Percentiles rank a stretch among this genome's conserved stretches.
Evolutionary conservation across 1,140 invertebrate genomes (phyloP).

Genomic region (Hirudo medicinalis): DNA sequence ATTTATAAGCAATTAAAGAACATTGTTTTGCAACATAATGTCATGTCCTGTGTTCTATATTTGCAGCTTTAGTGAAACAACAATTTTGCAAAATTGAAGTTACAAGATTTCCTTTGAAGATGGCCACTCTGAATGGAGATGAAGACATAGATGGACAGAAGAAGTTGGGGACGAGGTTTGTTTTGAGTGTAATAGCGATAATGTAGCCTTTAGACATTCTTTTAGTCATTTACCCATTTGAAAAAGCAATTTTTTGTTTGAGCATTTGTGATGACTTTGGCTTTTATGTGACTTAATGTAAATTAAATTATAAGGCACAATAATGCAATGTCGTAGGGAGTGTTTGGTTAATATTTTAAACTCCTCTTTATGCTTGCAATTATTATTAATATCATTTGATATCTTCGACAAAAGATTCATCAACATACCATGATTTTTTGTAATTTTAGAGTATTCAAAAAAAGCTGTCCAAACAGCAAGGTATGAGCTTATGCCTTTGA

Average conservation of each 20-base stretch:
- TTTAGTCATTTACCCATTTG: not conserved
- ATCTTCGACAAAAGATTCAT: too few species aligned
- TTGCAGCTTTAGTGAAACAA: too few species aligned
- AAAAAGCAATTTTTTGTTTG: not conserved
- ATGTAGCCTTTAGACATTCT: too few species aligned
- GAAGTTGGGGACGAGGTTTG: not conserved
- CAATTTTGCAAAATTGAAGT: too few species aligned
- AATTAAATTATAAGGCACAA: not conserved
- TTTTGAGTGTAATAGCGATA: not conserved
- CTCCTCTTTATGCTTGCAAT: too few species aligned
- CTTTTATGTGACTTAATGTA: not conserved
- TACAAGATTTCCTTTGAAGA: not conserved
- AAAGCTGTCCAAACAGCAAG: constrained; percentile 85
- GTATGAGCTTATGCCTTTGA: constrained; percentile 33
- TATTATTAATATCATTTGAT: too few species aligned
- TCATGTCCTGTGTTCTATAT: too few species aligned
- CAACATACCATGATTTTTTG: constrained; percentile 14
- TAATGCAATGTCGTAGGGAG: too few species aligned
- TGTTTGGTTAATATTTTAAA: too few species aligned
- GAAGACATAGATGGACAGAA: not conserved
- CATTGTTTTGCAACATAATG: too few species aligned
- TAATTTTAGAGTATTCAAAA: constrained; percentile 72
- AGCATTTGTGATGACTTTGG: not conserved
- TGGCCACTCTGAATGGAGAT: constrained; percentile 8
- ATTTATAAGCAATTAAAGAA: too few species aligned